Conservation (phyloP, 2,113 vertebrate genomes). For the Chaetodon auriga region DNA sequence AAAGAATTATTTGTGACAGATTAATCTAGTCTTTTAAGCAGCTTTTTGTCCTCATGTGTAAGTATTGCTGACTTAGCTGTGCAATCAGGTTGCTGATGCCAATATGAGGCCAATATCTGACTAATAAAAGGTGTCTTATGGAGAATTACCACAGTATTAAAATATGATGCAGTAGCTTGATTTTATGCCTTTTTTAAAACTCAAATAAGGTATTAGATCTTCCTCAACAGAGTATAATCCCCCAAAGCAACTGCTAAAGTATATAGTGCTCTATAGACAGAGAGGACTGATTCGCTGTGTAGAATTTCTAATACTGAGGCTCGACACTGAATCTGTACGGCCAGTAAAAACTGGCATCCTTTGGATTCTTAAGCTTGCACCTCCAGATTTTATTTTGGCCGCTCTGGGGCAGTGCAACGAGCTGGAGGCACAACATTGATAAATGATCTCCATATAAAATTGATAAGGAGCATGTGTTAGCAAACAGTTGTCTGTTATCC, state of each 20-base stretch:
- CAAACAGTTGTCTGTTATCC: neutral
- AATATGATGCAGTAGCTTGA: neutral
- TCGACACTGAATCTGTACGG: conserved; percentile 4
- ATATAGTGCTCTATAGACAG: neutral
- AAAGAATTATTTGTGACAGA: conserved; percentile 45
- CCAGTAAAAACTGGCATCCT: neutral
- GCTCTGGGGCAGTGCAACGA: neutral
- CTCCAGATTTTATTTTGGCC: neutral
- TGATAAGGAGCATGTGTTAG: neutral
- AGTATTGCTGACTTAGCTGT: conserved; percentile 31
- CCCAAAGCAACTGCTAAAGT: neutral
- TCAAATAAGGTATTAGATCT: conserved; percentile 1
- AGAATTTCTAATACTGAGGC: conserved; percentile 2
- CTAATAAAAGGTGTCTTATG: conserved; percentile 10
- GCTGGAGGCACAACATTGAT: neutral
- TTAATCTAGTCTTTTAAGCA: conserved; percentile 53
- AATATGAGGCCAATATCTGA: conserved; percentile 7
- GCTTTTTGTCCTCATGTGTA: conserved; percentile 44
- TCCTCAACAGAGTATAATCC: neutral
- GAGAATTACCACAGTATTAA: conserved; percentile 23
- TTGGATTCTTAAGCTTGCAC: neutral
- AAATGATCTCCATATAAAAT: neutral
- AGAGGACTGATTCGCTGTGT: neutral
- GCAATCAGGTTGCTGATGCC: conserved; percentile 14
- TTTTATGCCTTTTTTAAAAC: conserved; percentile 6